Evolutionary conservation across 2,797 vertebrate species (phyloP).

Genomic region (Arctocebus calabarensis): DNA sequence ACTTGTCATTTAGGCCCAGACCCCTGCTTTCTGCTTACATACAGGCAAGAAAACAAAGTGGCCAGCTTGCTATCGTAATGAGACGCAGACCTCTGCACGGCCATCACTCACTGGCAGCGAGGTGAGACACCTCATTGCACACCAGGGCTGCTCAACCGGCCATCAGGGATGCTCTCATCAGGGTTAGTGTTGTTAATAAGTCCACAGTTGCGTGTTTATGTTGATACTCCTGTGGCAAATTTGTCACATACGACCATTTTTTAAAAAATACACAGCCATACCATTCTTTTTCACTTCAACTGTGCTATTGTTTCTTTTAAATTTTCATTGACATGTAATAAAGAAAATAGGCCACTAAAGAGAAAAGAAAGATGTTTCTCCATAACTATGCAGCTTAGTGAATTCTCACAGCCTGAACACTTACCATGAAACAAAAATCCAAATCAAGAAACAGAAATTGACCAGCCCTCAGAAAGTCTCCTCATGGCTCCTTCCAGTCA

Average conservation of each 20-base stretch:
- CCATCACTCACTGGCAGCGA: not conserved
- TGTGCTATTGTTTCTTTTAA: not conserved
- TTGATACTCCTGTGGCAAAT: not conserved
- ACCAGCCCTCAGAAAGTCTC: not conserved
- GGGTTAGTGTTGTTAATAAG: not conserved
- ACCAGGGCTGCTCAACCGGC: not conserved
- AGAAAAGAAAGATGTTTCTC: not conserved
- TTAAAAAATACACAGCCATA: not conserved
- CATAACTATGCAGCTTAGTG: not conserved
- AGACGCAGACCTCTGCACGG: constrained; percentile 29
- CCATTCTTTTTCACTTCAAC: not conserved
- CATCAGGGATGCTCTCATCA: constrained; percentile 35
- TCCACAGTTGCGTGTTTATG: not conserved
- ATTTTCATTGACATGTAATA: not conserved
- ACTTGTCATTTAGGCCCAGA: not conserved
- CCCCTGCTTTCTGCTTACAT: constrained; percentile 14
- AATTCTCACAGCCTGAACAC: not conserved
- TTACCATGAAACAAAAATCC: not conserved
- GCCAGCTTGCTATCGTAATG: constrained; percentile 38
- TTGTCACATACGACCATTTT: not conserved
- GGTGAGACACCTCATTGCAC: not conserved
- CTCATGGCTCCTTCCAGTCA: not conserved
- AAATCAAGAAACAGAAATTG: not conserved
- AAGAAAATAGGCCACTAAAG: no score
- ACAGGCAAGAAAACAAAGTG: not conserved